phyloP scores from a whole-genome alignment of 2,113 vertebrate genomes.

The Calidris pygmaea region DNA sequence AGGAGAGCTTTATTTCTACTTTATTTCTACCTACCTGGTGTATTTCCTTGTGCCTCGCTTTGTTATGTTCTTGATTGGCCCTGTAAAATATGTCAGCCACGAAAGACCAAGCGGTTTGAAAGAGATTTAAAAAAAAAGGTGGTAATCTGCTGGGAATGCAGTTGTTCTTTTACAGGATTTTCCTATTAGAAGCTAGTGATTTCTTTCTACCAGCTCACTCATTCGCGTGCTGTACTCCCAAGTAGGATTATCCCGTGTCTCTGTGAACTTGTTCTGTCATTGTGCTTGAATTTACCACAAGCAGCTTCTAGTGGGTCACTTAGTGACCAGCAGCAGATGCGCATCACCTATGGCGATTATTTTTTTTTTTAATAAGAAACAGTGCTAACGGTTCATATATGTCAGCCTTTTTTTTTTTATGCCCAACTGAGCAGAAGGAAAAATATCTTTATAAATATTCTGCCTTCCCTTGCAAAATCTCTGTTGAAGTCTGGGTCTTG shows the following conservation, averaged over 20 bases:
- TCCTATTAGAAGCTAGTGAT: not conserved
- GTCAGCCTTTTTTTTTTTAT: not conserved
- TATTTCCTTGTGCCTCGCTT: not conserved
- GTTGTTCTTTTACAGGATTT: not conserved
- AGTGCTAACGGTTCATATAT: not conserved
- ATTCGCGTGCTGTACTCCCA: not conserved
- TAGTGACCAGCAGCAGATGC: not conserved
- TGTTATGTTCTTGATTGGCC: fast-evolving
- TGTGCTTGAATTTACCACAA: not conserved
- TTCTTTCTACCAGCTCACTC: not conserved
- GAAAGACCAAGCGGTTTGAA: not conserved
- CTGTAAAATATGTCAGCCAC: not conserved
- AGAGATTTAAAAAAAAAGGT: not conserved
- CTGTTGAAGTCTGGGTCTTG: not conserved
- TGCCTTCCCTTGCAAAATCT: not conserved
- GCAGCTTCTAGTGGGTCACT: not conserved
- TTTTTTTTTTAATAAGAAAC: not conserved
- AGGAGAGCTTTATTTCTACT: not conserved
- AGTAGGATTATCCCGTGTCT: fast-evolving
- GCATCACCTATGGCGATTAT: not conserved
- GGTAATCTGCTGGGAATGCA: not conserved
- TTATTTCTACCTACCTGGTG: not conserved
- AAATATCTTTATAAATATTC: not conserved
- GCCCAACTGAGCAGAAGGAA: not conserved
- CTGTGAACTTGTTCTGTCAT: not conserved